Evolutionary conservation across 2,113 vertebrate species (phyloP), one percentile per base, ranked within the genome.

Genomic region (Xiphophorus maculatus): DNA sequence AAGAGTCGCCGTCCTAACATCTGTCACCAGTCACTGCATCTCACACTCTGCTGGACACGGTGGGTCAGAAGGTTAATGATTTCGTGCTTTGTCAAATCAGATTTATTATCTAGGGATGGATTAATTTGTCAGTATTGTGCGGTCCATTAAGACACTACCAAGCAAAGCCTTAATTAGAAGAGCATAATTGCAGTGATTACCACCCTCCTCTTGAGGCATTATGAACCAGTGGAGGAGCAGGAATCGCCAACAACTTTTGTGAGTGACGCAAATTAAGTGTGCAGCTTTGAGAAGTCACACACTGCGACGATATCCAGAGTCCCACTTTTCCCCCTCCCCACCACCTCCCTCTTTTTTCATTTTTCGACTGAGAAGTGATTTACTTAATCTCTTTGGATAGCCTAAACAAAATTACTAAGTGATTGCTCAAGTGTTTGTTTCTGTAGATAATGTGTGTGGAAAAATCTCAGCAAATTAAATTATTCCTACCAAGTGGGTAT

Each of bases 161-260:
- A 82, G 90, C 83, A 81, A 86, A 85, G 82, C 82, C 75, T 87
- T 91, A 90, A 93, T 93, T 93, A 93, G 90, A 79, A 62, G n/a
- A 71, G 63, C 62, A 69, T 83, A 92, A 93, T 93, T 92, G 90
- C 87, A 86, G 89, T 91, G 88, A 93, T 94, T 91, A 92, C 87
- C 67, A 68, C 75, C 67, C 79, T 87, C 78, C 87, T 91, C 92
- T 89, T 79, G 85, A 90, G 90, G 82, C 81, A 15, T 81, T 74
- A 83, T 29, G 71, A 80, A 88, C 63, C 71, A 85, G 82, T 63
- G 72, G 85, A 84, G 84, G 69, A 83, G 73, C 60, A 73, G 79
- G 80, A 88, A 84, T 89, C 74, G 61, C 74, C 84, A 87, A 30
- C 75, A 90, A 90, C 66, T 87, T 86, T 84, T 65, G 67, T 58